Evolutionary conservation across 2,113 vertebrate species (phyloP), one percentile per base, ranked within the genome.

Genomic region (Ophthalmolycus amberensis): DNA sequence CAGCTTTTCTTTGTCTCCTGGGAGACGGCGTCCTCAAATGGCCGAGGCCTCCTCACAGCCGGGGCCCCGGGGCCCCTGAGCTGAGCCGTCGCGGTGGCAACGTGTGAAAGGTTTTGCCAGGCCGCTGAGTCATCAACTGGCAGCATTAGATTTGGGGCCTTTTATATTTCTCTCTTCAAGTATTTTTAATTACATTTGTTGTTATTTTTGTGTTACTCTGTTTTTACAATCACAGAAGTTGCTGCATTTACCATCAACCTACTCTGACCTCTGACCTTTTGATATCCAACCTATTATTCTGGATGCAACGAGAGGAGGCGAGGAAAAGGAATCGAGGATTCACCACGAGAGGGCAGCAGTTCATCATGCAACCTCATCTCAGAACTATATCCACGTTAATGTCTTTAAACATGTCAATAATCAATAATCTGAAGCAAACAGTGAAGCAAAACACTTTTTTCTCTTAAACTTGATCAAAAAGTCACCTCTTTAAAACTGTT

Each of bases 11-110:
- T 8, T 20, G 82, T 67, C 67, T 85, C 86, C 89, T 0, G 22
- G 85, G 90, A 87, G 74, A 90, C 34, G 58, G 42, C 32, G 72
- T 88, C 87, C 76, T 88, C 68, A 77, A 86, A 89, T 60, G 67
- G 63, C 73, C 42, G n/a, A 38, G 64, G 63, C 40, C 27, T 84
- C 82, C 68, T 70, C 65, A 11, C 62, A 69, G 77, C 64, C 69
- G 44, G 34, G 64, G 63, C 34, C 27, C 84, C 82, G 5, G 34
- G 34, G 71, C 67, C 70, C 32, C 18, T 25, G 84, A 63, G 75
- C 81, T 64, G 60, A 65, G 32, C 75, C 22, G 75, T 91, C 54
- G 14, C 77, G 72, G 25, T 34, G 84, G 85, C 40, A 79, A 90
- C 84, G 12, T 9, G 68, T 79, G 40, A 25, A 63, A 84, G 71